Base-by-base conservation (phyloP, 2,888 invertebrate species). In the Ormyrus rosae region DNA sequence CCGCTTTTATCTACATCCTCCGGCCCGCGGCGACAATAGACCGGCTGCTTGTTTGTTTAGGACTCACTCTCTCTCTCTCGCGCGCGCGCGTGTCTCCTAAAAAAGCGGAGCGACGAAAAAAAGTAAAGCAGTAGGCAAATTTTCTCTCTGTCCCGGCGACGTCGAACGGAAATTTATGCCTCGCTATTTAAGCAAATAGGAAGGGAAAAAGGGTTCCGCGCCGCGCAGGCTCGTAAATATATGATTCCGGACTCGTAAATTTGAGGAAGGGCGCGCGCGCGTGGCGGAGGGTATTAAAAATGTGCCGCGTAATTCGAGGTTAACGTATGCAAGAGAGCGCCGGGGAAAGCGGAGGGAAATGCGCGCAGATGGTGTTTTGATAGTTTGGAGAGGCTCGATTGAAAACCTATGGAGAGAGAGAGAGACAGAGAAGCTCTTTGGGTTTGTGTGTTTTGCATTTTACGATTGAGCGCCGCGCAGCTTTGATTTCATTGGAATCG, bases 1-100 rank as follows among this genome's bases (percentile, higher is more conserved):
- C 34, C 34, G 34, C 73, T 74, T 80, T 78, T 78, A 74, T 80
- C 70, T 68, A 51, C 19, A 34, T 34, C 34, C 34, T 34, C 34
- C 34, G 34, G 0, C 34, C 34, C 34, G 34, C 34, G 34, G 34
- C 34, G 34, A 34, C 34, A 34, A 34, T 81, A 60, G 74, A 69
- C 72, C 70, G 13, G 19, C 70, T 70, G 71, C 72, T 78, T 82
- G 82, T 82, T 72, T 81, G 69, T 70, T 82, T 82, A 82, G 82
- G 82, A 81, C 55, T 10, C 68, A 7, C 19, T 34, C 7, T 69
- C 19, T 19, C 45, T 13, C 13, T 13, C 63, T 13, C 63, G 50
- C 50, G 48, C 63, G 46, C 63, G 50, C 50, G 48, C 51, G 61
- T 46, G 56, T 19, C 11, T 19, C 2, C 51, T 60, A 53, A 64